Percentiles rank a stretch among this genome's conserved stretches.
phyloP scores from a whole-genome alignment of 1,140 invertebrate genomes.

The Sarcophaga peregrina region DNA sequence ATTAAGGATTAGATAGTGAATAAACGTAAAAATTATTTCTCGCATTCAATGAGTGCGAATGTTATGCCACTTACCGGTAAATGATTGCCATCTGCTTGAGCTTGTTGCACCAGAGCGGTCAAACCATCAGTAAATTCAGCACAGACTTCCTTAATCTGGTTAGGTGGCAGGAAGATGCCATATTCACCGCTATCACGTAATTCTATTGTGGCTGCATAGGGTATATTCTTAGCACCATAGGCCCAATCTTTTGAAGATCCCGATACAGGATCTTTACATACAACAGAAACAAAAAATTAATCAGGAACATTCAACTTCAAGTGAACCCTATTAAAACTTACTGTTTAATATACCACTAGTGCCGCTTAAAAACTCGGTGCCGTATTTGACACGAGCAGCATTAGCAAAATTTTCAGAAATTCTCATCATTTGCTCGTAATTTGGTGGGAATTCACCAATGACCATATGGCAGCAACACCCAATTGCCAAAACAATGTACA shows the following conservation, averaged over 20 bases:
- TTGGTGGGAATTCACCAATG: slow-evolving; percentile 67
- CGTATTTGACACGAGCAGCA: slow-evolving; percentile 68
- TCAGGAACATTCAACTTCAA: background rate
- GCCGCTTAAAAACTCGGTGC: slow-evolving; percentile 69
- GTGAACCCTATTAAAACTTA: slow-evolving; percentile 63
- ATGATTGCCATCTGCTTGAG: slow-evolving; percentile 65
- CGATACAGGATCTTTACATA: slow-evolving; percentile 61
- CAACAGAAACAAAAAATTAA: background rate
- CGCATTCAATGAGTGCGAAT: no score
- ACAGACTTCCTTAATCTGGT: slow-evolving; percentile 82
- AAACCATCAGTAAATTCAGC: slow-evolving; percentile 76
- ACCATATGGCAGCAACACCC: slow-evolving; percentile 69
- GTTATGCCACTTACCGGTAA: slow-evolving; percentile 48
- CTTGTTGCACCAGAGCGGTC: slow-evolving; percentile 70
- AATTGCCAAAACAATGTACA: slow-evolving; percentile 69
- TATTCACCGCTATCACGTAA: slow-evolving; percentile 80
- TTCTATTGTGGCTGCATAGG: slow-evolving; percentile 73
- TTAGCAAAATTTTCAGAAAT: slow-evolving; percentile 67
- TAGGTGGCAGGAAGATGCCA: slow-evolving; percentile 87
- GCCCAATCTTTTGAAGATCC: slow-evolving; percentile 66
- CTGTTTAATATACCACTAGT: slow-evolving; percentile 71
- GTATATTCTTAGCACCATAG: slow-evolving; percentile 46
- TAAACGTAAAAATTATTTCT: background rate
- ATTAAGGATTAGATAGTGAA: background rate
- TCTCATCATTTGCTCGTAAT: slow-evolving; percentile 70